Base-by-base conservation (phyloP, 2,888 invertebrate species). In the Holacanthella duospinosa region DNA sequence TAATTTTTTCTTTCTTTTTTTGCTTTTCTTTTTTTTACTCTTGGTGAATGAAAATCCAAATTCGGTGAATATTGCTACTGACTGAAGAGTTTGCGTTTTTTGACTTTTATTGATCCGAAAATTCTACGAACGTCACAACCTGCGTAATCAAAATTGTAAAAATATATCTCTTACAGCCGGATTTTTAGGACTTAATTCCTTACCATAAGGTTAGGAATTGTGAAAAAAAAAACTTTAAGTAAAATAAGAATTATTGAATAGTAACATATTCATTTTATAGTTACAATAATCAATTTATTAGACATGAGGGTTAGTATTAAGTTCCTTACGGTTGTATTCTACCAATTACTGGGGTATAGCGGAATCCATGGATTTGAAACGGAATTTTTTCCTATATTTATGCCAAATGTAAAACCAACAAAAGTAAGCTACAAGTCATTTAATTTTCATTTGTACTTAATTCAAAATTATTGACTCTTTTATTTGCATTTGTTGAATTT, bases 341-440 rank as follows among this genome's bases (percentile, higher is more conserved):
- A 16, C 36, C 36, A 36, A 36, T 36, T 36, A 16, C 36, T 36
- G 6, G 6, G 36, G 36, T 36, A 16, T 36, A 36, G 16, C 6
- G 6, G 9, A 9, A 48, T 48, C 21, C 48, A 48, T 25, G 64
- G 58, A 44, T 62, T 66, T 25, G 69, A 69, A 29, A 70, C 63
- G 19, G 71, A 72, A 24, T 68, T 68, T 4, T 73, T 71, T 64
- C 68, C 72, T 6, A 62, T 91, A 72, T 79, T 87, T 26, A 91
- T 91, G 90, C 90, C 90, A 66, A 84, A 87, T 78, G 89, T 90
- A 60, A 84, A 81, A 75, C 89, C 90, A 28, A 82, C 86, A 74
- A 83, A 81, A 79, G 89, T 90, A 81, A 84, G 84, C 82, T 19
- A 27, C 28, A 48, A 26, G 28, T 55, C 55, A 12, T 9, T 54